A percentile compares a stretch with the other conserved stretches of the same genome.
phyloP scores from a whole-genome alignment of 2,888 invertebrate species.

The Andrena trimmerana region DNA sequence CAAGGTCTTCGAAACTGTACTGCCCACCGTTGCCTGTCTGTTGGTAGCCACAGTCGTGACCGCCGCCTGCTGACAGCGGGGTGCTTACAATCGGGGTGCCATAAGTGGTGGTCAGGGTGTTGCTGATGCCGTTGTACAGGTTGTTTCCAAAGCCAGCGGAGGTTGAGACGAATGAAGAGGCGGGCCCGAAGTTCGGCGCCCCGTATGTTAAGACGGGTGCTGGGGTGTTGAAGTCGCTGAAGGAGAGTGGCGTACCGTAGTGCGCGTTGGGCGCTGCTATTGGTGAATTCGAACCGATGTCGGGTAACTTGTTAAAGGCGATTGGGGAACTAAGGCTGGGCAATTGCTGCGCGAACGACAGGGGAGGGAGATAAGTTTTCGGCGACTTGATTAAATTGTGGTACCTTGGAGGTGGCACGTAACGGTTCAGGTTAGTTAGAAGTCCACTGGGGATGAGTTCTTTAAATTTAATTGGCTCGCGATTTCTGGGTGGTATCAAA shows the following conservation, averaged over 20 bases:
- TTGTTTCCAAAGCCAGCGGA: constrained; percentile 76
- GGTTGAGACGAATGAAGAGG: constrained; percentile 74
- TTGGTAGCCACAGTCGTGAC: constrained; percentile 60
- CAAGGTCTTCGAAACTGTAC: constrained; percentile 35
- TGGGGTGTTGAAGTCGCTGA: constrained; percentile 81
- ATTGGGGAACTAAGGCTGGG: constrained; percentile 73
- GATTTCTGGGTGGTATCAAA: constrained; percentile 78
- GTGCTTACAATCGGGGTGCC: constrained; percentile 74
- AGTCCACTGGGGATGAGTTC: constrained; percentile 91
- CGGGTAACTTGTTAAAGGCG: constrained; percentile 73
- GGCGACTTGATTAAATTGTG: constrained; percentile 68
- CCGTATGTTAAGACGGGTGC: constrained; percentile 81
- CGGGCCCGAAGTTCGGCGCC: constrained; percentile 82
- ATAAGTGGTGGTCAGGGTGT: constrained; percentile 74
- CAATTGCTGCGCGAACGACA: constrained; percentile 75
- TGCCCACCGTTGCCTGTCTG: constrained; percentile 27
- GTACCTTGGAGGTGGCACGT: constrained; percentile 69
- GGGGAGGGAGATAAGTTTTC: constrained; percentile 75
- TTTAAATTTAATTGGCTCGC: constrained; percentile 89
- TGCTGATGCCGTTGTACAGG: constrained; percentile 76
- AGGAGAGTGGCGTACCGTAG: constrained; percentile 82
- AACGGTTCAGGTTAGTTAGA: constrained; percentile 87
- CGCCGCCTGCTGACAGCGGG: constrained; percentile 63
- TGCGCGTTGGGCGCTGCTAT: constrained; percentile 81
- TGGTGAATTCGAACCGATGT: constrained; percentile 64